Evolutionary conservation across 2,113 vertebrate species (phyloP).

Genomic region (Gobius niger): DNA sequence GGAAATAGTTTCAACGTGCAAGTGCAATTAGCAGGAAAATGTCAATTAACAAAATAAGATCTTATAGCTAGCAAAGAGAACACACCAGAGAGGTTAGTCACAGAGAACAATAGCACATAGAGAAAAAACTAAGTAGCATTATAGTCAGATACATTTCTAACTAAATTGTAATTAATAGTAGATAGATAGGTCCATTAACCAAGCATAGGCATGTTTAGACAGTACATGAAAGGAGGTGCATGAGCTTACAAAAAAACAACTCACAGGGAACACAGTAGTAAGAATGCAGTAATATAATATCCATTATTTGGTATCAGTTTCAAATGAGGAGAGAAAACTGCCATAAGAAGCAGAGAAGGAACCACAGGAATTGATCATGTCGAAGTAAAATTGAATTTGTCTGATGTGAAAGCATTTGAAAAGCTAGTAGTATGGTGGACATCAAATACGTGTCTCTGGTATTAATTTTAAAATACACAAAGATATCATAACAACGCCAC

Average conservation of each 20-base stretch:
- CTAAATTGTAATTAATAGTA: too few relatives aligned
- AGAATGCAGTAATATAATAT: conserved; percentile 39
- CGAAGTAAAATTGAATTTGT: not conserved
- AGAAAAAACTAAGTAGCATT: too few relatives aligned
- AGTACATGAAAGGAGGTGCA: not conserved
- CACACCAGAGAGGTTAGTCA: too few relatives aligned
- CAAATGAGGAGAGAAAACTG: conserved; percentile 8
- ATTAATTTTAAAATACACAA: too few relatives aligned
- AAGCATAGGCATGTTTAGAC: not conserved
- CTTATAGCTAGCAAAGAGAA: not conserved
- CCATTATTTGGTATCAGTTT: conserved; percentile 19
- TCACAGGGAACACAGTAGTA: conserved; percentile 22
- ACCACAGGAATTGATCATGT: not conserved
- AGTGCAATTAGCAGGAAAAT: not conserved
- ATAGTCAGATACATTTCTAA: too few relatives aligned
- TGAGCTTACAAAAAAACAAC: not conserved
- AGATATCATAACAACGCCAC: too few relatives aligned
- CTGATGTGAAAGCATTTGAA: not conserved
- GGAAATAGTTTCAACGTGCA: not conserved
- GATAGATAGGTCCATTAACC: not conserved
- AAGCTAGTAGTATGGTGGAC: not conserved
- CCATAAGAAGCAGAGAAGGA: conserved; percentile 2
- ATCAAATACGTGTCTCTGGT: too few relatives aligned
- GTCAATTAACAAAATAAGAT: not conserved
- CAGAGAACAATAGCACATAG: too few relatives aligned